Evolutionary conservation across 2,797 vertebrate genomes (phyloP).

Genomic region (Phyllotis vaccarum): DNA sequence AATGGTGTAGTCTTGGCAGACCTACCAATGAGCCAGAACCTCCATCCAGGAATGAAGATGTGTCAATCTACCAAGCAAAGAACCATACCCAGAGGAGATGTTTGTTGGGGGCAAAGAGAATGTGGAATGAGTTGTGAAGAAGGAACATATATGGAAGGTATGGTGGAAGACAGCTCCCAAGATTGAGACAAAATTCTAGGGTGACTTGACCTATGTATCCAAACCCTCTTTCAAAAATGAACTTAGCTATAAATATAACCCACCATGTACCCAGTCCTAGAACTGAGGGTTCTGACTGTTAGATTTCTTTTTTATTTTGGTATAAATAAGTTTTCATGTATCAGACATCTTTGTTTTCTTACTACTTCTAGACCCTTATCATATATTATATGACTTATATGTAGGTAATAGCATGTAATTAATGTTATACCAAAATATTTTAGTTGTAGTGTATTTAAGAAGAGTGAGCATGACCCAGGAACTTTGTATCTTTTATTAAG

Average conservation of each 20-base stretch:
- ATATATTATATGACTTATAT: neutral
- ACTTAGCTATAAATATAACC: neutral
- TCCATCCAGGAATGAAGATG: neutral
- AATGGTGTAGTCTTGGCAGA: neutral
- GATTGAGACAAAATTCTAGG: neutral
- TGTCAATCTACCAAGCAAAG: neutral
- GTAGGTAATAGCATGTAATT: neutral
- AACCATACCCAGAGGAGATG: neutral
- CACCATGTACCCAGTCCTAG: neutral
- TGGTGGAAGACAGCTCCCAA: no score
- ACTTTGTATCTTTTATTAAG: neutral
- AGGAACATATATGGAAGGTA: neutral
- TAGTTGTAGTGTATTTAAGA: neutral
- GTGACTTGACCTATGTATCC: neutral
- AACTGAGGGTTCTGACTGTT: neutral
- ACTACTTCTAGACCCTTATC: neutral
- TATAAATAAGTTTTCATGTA: neutral
- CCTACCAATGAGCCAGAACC: neutral
- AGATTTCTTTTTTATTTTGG: constrained; percentile 44
- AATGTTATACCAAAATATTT: constrained; percentile 41
- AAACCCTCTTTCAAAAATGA: neutral
- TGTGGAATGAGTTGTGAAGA: neutral
- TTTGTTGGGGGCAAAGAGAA: neutral
- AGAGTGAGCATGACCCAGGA: neutral
- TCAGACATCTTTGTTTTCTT: neutral